Evolutionary conservation across 2,888 invertebrate species (phyloP).

Genomic region (Drosophila recens): DNA sequence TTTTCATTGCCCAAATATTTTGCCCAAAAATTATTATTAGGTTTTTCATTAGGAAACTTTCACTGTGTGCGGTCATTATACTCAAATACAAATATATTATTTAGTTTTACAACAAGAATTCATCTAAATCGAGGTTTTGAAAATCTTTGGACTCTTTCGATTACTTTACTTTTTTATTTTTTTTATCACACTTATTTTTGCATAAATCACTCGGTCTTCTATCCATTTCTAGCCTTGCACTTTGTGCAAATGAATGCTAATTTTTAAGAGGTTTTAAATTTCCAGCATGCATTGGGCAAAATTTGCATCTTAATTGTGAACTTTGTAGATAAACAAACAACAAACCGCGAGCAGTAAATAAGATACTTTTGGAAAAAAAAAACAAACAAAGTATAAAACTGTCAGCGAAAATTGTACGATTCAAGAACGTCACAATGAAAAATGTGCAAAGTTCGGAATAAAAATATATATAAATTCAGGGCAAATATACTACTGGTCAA

Average conservation of each 20-base stretch:
- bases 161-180: not conserved
- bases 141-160: too few species aligned
- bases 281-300: not conserved
- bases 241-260: slow-evolving; percentile 16
- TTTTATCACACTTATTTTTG: not conserved
- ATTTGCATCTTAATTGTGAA: slow-evolving; percentile 31
- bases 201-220: slow-evolving; percentile 10
- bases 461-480: not conserved
- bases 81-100: not conserved
- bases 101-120: not conserved
- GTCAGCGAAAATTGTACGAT: not conserved
- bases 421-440: not conserved
- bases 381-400: not conserved
- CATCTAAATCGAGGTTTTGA: too few species aligned
- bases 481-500: too few species aligned
- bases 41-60: not conserved
- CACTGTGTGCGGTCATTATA: not conserved
- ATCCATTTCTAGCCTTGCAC: not conserved
- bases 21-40: not conserved
- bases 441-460: not conserved
- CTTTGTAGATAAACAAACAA: slow-evolving; percentile 12
- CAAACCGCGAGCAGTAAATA: slow-evolving; percentile 1
- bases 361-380: not conserved
- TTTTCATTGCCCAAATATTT: not conserved
- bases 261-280: slow-evolving; percentile 14